A percentile compares a stretch with the other conserved stretches of the same genome.
Evolutionary conservation across 2,113 vertebrate genomes (phyloP).

Genomic region (Enhydra lutris): DNA sequence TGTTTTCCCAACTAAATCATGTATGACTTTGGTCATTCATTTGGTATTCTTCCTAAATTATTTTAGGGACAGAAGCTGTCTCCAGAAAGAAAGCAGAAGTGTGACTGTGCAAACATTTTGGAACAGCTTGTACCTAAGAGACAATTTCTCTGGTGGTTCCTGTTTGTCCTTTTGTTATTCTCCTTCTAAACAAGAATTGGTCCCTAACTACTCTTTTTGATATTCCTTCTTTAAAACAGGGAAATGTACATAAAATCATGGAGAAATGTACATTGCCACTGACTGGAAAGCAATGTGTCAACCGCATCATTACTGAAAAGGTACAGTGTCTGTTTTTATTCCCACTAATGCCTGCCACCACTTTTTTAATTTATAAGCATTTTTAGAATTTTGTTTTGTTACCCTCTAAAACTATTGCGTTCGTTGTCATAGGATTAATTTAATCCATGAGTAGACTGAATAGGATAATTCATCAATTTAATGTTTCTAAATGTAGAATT

Average conservation of each 20-base stretch:
- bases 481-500: conserved; percentile 19
- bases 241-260: conserved; percentile 95
- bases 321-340: conserved; percentile 78
- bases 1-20: background rate
- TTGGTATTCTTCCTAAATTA: background rate
- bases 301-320: conserved; percentile 99
- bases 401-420: background rate
- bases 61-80: background rate
- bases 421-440: background rate
- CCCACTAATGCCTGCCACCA: background rate
- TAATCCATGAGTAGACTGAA: background rate
- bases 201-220: conserved; percentile 18
- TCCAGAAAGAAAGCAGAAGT: background rate
- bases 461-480: background rate
- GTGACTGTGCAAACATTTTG: background rate
- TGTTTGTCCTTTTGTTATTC: background rate
- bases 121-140: background rate
- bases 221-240: conserved; percentile 83
- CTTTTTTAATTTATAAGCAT: conserved; percentile 2
- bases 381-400: background rate
- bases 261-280: conserved; percentile 93
- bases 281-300: conserved; percentile 96
- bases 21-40: background rate
- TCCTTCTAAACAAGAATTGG: conserved; percentile 10
- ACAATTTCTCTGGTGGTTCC: background rate